Evolutionary conservation across 2,888 invertebrate genomes (phyloP).

Genomic region (Aspidapion aeneum): DNA sequence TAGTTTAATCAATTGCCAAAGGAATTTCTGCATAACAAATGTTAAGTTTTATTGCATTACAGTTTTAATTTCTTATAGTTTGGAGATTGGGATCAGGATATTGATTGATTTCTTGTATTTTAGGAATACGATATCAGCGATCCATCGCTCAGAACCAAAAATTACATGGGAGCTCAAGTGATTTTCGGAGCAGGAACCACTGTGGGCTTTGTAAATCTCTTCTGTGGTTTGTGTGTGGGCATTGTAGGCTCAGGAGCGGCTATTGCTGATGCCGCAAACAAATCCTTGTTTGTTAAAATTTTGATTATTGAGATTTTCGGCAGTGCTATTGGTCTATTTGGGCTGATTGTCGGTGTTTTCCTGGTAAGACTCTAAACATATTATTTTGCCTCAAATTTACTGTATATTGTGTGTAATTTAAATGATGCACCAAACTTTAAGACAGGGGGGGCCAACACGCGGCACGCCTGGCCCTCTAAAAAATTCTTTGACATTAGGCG

Average conservation of each 20-base stretch:
- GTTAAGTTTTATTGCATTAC: too few species aligned
- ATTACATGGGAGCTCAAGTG: slow-evolving; percentile 82
- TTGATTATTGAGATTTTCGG: slow-evolving; percentile 99
- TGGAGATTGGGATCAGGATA: too few species aligned
- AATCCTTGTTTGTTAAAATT: slow-evolving; percentile 96
- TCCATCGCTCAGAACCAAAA: slow-evolving; percentile 47
- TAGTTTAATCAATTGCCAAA: too few species aligned
- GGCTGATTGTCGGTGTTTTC: slow-evolving; percentile 95
- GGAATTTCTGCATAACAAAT: too few species aligned
- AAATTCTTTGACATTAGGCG: too few species aligned
- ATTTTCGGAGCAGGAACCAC: slow-evolving; percentile 95
- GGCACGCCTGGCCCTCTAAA: too few species aligned
- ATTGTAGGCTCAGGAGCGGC: slow-evolving; percentile 98
- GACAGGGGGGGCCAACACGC: too few species aligned
- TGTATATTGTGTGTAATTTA: slow-evolving; percentile 1
- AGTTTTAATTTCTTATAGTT: too few species aligned
- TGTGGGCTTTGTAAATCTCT: slow-evolving; percentile 93
- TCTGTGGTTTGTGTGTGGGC: slow-evolving; percentile 94
- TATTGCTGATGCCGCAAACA: slow-evolving; percentile 96
- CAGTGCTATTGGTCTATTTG: slow-evolving; percentile 97
- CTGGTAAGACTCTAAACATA: slow-evolving; percentile 19
- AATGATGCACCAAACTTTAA: too few species aligned
- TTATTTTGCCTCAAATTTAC: background rate
- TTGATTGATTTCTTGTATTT: slow-evolving; percentile 18
- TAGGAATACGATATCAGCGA: slow-evolving; percentile 27